A percentile compares a stretch with the other conserved stretches of the same genome.
Evolutionary conservation across 2,113 vertebrate species (phyloP).

Genomic region (Egretta garzetta): DNA sequence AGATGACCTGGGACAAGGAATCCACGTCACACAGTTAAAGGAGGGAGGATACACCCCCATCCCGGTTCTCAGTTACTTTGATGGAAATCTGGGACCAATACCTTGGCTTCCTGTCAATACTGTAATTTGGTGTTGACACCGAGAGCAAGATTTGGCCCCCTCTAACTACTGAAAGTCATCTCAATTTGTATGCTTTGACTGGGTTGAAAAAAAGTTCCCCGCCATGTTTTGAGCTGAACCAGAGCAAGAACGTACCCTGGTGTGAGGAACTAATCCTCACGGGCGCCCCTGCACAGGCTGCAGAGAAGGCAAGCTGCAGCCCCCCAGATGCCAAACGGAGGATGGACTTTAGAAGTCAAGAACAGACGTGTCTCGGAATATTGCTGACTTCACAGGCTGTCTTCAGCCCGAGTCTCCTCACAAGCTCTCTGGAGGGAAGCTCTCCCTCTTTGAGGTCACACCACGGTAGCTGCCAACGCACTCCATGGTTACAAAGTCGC

Average conservation of each 20-base stretch:
- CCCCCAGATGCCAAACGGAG: not conserved
- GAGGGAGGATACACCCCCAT: not conserved
- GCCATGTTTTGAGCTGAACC: not conserved
- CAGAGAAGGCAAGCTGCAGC: not conserved
- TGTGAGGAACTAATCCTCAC: not conserved
- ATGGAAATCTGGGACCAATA: not conserved
- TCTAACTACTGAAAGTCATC: not conserved
- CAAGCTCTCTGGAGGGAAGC: too few relatives aligned
- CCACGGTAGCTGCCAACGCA: too few relatives aligned
- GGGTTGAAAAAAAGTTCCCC: not conserved
- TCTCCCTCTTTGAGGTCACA: not conserved
- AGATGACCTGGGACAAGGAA: not conserved
- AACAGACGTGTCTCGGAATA: accelerated
- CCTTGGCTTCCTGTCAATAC: not conserved
- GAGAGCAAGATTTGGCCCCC: not conserved
- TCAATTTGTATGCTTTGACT: not conserved
- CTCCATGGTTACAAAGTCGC: too few relatives aligned
- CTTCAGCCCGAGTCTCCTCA: not conserved
- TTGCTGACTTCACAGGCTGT: not conserved
- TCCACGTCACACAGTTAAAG: not conserved
- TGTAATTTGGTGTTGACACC: not conserved
- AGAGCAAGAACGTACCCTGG: not conserved
- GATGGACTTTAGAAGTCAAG: accelerated
- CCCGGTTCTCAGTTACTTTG: not conserved
- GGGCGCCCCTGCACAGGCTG: accelerated